Conservation (phyloP, 2,797 vertebrate genomes). For the Phoxinus dragarum region DNA sequence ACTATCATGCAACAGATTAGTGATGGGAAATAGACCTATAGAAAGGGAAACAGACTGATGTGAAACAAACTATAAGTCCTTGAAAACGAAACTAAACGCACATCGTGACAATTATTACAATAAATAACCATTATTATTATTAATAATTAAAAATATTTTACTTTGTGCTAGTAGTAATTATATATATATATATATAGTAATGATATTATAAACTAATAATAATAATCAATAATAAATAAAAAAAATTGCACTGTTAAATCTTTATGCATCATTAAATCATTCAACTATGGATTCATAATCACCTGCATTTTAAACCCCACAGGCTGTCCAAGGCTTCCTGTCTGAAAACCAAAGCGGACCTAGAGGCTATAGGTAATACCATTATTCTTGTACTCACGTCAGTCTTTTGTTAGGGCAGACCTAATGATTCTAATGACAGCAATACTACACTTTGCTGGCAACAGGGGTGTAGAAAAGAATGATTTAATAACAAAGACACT, state of each 20-base stretch:
- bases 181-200: neutral
- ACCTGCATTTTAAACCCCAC: constrained; percentile 52
- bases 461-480: neutral
- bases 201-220: neutral
- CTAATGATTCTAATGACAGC: neutral
- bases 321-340: constrained; percentile 88
- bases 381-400: neutral
- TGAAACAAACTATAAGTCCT: too few species aligned
- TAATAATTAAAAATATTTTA: neutral
- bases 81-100: too few species aligned
- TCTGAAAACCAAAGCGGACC: constrained; percentile 78
- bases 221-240: too few species aligned
- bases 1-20: too few species aligned
- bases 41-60: too few species aligned
- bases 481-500: neutral
- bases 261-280: neutral
- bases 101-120: too few species aligned
- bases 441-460: neutral
- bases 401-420: neutral
- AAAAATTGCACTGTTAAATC: neutral
- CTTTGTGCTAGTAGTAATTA: neutral
- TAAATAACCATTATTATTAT: neutral
- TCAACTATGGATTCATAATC: neutral
- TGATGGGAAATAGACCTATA: too few species aligned
- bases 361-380: constrained; percentile 83